Evolutionary conservation across 2,797 vertebrate species (phyloP), one percentile per base, ranked within the genome.

Genomic region (Synanceia verrucosa): DNA sequence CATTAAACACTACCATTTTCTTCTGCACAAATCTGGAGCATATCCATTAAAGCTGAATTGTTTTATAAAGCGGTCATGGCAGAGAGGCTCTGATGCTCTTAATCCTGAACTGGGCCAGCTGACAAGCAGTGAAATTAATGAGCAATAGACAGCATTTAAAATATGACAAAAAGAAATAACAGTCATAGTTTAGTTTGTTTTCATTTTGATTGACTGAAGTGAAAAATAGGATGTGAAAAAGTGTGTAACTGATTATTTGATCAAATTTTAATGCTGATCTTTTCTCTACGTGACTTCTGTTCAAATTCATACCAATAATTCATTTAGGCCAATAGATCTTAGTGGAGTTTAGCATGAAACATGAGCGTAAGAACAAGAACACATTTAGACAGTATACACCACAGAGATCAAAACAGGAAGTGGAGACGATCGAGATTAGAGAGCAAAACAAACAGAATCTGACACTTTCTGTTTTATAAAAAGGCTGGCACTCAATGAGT

Each of bases 1-100:
- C 21, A 50, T 47, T 44, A 57, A 72, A 58, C 57, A 68, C 43
- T 39, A 61, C 21, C 18, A 36, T 69, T 51, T 65, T 61, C 26
- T 61, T 41, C 31, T 21, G 21, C 48, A 62, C 24, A 73, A 53
- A 70, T 53, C 51, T 66, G 33, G 9, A 60, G 39, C 34, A 19
- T 23, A 33, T 33, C 48, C 2, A 76, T 50, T 50, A 33, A 24
- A 64, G 46, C 7, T 28, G 21, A 65, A 50, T 76, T 8, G 2
- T 21, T 71, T 65, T 12, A 23, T 21, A 39, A 53, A 8, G 8
- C 33, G 36, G 1, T 58, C 23, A 18, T 39, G 37, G 26, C 13
- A n/a, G 2, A 59, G 29, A 73, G 50, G 23, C 51, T 69, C 12
- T 52, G 59, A 41, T n/a, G n/a, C n/a, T n/a, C 18, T 63, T 41